phyloP scores from a whole-genome alignment of 2,113 vertebrate genomes.

The Callipepla squamata region DNA sequence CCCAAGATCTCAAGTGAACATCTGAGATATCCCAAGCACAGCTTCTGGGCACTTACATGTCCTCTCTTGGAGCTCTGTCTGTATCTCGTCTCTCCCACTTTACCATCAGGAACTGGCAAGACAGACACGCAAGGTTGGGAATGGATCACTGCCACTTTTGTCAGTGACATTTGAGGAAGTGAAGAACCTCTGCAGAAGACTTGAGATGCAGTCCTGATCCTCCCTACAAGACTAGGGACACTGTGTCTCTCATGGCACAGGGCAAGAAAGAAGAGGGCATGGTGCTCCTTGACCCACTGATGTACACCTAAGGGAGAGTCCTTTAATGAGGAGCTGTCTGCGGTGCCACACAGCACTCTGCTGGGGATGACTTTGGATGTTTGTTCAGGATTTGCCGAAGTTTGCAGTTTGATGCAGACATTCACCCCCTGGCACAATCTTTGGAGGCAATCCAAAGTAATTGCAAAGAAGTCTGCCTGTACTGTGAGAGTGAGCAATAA shows the following conservation, averaged over 20 bases:
- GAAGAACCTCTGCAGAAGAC: neutral
- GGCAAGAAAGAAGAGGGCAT: fast-evolving
- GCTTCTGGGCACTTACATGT: neutral
- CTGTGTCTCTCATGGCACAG: neutral
- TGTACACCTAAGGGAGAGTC: neutral
- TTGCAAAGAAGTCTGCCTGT: neutral
- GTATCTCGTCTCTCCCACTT: neutral
- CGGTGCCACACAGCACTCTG: neutral
- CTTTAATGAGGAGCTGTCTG: neutral
- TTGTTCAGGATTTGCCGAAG: neutral
- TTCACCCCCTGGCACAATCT: neutral
- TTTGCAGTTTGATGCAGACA: neutral
- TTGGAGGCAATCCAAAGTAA: neutral
- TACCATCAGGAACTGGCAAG: neutral
- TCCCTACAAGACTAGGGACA: neutral
- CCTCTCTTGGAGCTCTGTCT: neutral
- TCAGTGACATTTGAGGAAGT: neutral
- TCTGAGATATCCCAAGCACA: neutral
- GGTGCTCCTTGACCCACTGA: neutral
- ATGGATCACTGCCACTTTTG: neutral
- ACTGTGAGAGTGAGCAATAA: neutral
- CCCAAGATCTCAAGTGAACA: neutral
- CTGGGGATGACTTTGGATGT: neutral
- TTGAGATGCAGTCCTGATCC: neutral
- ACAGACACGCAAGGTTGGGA: fast-evolving